phyloP scores from a whole-genome alignment of 2,797 vertebrate genomes.

The Coracias cyanogaster region DNA sequence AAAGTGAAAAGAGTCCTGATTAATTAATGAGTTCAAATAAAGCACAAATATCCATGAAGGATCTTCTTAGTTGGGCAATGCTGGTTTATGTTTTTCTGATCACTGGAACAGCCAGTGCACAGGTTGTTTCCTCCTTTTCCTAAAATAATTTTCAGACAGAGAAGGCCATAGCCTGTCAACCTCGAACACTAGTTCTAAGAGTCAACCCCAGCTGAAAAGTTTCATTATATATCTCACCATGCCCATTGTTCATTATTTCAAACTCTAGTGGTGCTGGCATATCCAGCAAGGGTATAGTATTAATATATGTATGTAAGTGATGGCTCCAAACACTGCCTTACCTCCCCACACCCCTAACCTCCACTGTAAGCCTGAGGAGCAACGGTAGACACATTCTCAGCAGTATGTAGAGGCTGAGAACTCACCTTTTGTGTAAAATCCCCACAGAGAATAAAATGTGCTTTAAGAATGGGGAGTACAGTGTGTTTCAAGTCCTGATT shows the following conservation, averaged over 20 bases:
- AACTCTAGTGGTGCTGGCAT: not conserved
- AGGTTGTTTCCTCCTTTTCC: not conserved
- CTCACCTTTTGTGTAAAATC: not conserved
- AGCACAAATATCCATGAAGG: not conserved
- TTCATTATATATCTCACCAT: not conserved
- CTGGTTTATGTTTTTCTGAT: not conserved
- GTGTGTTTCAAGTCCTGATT: not conserved
- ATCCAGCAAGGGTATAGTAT: not conserved
- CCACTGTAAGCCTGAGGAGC: not conserved
- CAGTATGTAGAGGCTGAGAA: not conserved
- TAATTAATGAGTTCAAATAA: not conserved
- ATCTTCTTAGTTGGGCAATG: not conserved
- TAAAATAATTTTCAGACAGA: not conserved
- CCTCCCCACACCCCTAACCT: not conserved
- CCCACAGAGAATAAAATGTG: not conserved
- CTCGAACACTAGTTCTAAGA: not conserved
- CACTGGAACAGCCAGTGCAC: not conserved
- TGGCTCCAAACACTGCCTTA: not conserved
- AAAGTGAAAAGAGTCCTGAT: not conserved
- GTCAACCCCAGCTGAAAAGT: fast-evolving
- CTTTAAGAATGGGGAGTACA: not conserved
- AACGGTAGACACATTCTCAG: not conserved
- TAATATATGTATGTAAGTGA: not conserved
- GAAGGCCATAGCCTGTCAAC: not conserved
- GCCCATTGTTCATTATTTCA: not conserved